phyloP scores from a whole-genome alignment of 2,888 invertebrate genomes.

The Polydrusus cervinus region DNA sequence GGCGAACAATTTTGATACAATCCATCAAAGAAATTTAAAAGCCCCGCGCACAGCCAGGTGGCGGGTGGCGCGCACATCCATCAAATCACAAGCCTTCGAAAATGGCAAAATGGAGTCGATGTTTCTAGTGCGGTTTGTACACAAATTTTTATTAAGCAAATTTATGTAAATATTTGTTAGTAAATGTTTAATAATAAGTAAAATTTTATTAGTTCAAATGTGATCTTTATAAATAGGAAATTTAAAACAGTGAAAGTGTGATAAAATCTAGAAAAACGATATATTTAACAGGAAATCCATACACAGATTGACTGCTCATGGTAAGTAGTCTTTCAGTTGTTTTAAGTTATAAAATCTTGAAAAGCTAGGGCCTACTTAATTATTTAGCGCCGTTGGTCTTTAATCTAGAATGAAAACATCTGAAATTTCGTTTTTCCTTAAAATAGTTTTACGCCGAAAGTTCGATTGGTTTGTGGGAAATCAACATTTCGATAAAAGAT shows the following conservation, averaged over 20 bases:
- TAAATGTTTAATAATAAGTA: conserved; percentile 60
- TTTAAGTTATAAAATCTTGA: conserved; percentile 54
- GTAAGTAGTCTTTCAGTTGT: conserved; percentile 67
- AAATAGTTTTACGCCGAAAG: conserved; percentile 56
- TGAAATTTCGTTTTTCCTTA: conserved; percentile 37
- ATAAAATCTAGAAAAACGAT: conserved; percentile 58
- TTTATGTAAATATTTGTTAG: conserved; percentile 63
- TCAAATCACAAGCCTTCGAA: conserved; percentile 67
- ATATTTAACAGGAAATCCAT: conserved; percentile 34
- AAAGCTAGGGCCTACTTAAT: conserved; percentile 2
- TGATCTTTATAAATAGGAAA: conserved; percentile 59
- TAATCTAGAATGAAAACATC: not conserved
- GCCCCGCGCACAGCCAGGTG: conserved; percentile 36
- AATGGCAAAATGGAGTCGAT: conserved; percentile 72
- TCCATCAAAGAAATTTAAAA: conserved; percentile 28
- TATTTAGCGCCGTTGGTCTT: not conserved
- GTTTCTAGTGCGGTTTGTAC: conserved; percentile 71
- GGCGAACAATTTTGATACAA: not conserved
- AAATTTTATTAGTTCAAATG: conserved; percentile 60
- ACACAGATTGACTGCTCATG: conserved; percentile 70
- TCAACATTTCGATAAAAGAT: conserved; percentile 72
- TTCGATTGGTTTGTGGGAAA: conserved; percentile 70
- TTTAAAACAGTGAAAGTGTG: conserved; percentile 58
- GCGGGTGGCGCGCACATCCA: conserved; percentile 47
- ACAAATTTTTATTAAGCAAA: conserved; percentile 68